Base-by-base conservation (phyloP, 1,140 invertebrate species). In the Melipona quadrifasciata region DNA sequence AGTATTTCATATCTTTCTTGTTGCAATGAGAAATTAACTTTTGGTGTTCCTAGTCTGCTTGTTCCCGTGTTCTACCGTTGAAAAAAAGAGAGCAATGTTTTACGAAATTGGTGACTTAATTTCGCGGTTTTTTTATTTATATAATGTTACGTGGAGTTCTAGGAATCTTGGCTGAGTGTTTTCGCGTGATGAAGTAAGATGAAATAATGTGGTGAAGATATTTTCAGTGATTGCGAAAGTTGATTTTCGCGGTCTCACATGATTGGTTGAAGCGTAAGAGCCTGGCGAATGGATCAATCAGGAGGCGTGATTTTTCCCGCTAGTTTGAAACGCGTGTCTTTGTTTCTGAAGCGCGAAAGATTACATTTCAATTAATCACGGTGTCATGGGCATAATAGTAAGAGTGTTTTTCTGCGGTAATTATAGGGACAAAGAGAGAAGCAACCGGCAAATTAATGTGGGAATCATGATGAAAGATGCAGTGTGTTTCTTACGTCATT, bases 281-380 rank as follows among this genome's bases (percentile, higher is more conserved):
- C 27, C 27, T 3, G 17, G 2, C 1, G 73, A 19, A 53, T 12
- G 39, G 34, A 24, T 67, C 55, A 76, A 82, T 68, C 61, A 1
- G 8, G 2, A 6, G 4, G 11, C 67, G 2, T 5, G 8, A 64
- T 53, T 64, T 79, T 31, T 67, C 55, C 57, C 65, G 76, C 34
- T 17, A 84, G 2, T 84, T 84, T 79, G 55, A 84, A 84, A 71
- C 39, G 34, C 19, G 27, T 21, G 51, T 78, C 64, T 55, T 72
- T 79, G 65, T 70, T 68, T 19, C n/a, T 53, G 27, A 17, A 68
- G 14, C 27, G 55, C 31, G 39, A 17, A 70, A 57, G 27, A 61
- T 71, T 53, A 67, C 14, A 19, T 71, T 84, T 79, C 39, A 79
- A 84, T 84, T 84, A 79, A 71, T 53, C 53, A 47, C 6, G 6